Base-by-base conservation (phyloP, 1,140 invertebrate genomes). In the Choristoneura fumiferana region DNA sequence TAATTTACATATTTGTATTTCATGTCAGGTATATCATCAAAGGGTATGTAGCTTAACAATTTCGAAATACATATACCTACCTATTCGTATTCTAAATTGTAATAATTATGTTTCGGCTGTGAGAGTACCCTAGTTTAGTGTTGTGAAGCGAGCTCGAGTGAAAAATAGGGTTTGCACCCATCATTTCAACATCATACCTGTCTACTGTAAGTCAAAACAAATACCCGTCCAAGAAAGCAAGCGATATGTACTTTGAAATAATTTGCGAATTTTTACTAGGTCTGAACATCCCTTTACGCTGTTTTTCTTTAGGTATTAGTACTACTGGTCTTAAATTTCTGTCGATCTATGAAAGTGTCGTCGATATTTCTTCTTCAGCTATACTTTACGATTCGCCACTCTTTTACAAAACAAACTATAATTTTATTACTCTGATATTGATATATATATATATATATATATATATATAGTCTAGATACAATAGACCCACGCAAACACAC, bases 31-130 rank as follows among this genome's bases (percentile, higher is more conserved):
- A 15, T 49, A 10, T 15, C 22, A 22, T 49, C 15, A 22, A 22
- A n/a, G 10, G 22, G 22, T 49, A 17, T 49, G n/a, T 49, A 33
- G 43, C 43, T 49, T 49, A 63, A 65, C 62, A 60, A 69, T 65
- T 69, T 69, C 64, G 49, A 62, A 69, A 35, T n/a, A n/a, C n/a
- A n/a, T 37, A 37, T 65, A 39, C 57, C 53, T 60, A 62, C 59
- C 65, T 64, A 55, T 54, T 71, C 38, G 57, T 54, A 49, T 39
- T 67, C 65, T 69, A 75, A 79, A 78, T 75, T 63, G 43, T 49
- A 49, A 62, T 71, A 65, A 65, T 73, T 74, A 65, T 33, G 57
- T 81, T 81, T 79, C 69, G 79, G 77, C 77, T 78, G 79, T 82
- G 77, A 82, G 71, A 63, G 72, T 61, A 77, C 74, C 66, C 72